Evolutionary conservation across 2,888 invertebrate species (phyloP), one percentile per base, ranked within the genome.

Genomic region (Eupithecia dodoneata): DNA sequence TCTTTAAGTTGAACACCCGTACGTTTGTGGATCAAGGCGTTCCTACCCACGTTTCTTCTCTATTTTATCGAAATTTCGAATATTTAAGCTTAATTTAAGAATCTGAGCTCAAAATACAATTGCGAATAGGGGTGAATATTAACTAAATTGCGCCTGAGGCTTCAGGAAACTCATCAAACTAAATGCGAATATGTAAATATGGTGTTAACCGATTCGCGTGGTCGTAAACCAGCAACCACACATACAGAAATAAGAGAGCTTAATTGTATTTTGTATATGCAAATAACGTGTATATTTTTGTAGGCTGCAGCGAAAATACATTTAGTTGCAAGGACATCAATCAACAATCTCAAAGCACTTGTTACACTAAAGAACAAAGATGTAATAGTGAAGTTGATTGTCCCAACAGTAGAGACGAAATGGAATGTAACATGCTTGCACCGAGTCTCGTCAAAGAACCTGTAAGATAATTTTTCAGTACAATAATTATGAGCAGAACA

Each of bases 381-480:
- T 98, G 98, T 85, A 97, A 98, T 84, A 97, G 97, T 42, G 89
- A 96, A 0, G 85, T 88, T 30, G 96, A 98, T 81, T 98, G 98
- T 84, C 91, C 96, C 0, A 98, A 97, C 84, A 96, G 96, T 44
- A 97, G 96, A 86, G 98, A 98, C 84, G 98, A 98, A 92, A 90
- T 94, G 42, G 97, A 97, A 80, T 98, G 98, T 86, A 96, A 96
- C 70, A 95, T 97, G 87, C 92, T 98, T 72, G 95, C 97, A 0
- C 96, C 96, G 18, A 95, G 93, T 82, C 87, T 97, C 73, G 93
- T 94, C 47, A 92, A 92, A 71, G 94, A 95, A 83, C 92, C 94
- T 9, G 95, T 95, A 89, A 84, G 88, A 83, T 45, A 52, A 47
- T 52, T 72, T n/a, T 66, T 15, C 15, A 45, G 44, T 69, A 69